Base-by-base conservation (phyloP, 2,797 vertebrate genomes). In the Gouania willdenowi region DNA sequence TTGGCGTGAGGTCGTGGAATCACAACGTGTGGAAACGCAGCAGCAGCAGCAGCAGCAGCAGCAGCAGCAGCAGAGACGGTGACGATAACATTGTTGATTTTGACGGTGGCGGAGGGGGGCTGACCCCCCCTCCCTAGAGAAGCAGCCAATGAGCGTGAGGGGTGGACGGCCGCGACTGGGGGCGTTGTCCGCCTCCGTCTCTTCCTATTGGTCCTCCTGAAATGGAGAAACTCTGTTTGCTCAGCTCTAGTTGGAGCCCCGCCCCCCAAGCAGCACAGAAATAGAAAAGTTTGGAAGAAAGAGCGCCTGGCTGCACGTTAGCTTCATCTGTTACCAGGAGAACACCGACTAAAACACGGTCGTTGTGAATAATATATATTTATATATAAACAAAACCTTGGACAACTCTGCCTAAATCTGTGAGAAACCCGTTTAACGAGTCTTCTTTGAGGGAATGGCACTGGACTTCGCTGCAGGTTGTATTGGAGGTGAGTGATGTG, bases 391-490 rank as follows among this genome's bases (percentile, higher is more conserved):
- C n/a, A n/a, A n/a, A n/a, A n/a, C n/a, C n/a, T n/a, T n/a, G n/a
- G n/a, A n/a, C n/a, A n/a, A n/a, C n/a, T n/a, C n/a, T n/a, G n/a
- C n/a, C n/a, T n/a, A n/a, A n/a, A n/a, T n/a, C n/a, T n/a, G n/a
- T n/a, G n/a, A n/a, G n/a, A n/a, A n/a, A n/a, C n/a, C n/a, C n/a
- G n/a, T n/a, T n/a, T n/a, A n/a, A 36, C 34, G 11, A 11, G 5
- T 3, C 26, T 49, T 44, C 50, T 36, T 24, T 23, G 34, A 38
- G 68, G 84, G 79, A 71, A 89, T 88, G 93, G 94, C 93, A 61
- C 43, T 98, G 83, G 95, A 98, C 87, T 97, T 94, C 79, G 87
- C 90, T 55, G 95, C 95, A 42, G 95, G 95, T 47, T 97, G 95
- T 50, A 53, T 91, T 0, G 95, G 95, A 83, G 95, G 95, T 98